Base-by-base conservation (phyloP, 2,113 vertebrate species). In the Lota lota region DNA sequence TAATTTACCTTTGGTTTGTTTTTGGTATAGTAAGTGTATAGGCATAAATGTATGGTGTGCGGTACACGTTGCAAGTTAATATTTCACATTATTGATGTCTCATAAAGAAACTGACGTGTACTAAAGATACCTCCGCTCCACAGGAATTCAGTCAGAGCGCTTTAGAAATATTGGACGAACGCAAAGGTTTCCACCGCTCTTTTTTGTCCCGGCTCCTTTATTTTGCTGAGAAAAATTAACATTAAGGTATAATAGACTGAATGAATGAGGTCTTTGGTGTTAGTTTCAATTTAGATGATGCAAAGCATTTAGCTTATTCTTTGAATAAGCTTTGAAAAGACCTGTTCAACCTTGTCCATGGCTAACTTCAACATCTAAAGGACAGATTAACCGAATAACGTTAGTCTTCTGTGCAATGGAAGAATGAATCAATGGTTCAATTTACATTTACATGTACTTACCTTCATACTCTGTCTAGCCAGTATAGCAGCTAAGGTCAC, bases 261-360 rank as follows among this genome's bases (percentile, higher is more conserved):
- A 61, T 22, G 67, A 72, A 68, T 17, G 0, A 61, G 57, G 70
- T 71, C 56, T 73, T 76, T 64, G 68, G 2, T 63, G 63, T 67
- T 17, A 64, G 33, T 77, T 75, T 62, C 82, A 79, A 75, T 19
- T 16, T 24, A 64, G 28, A 67, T 61, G 65, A 61, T 60, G 62
- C 57, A 61, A 40, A 6, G 8, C 54, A 68, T 81, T 81, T 7
- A 74, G 57, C 70, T 78, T 21, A 59, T 64, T 56, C 69, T 10
- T 64, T 47, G 40, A 47, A 47, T 47, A 77, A 71, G 74, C 72
- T 75, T 79, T 81, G 67, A 62, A 80, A 76, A 82, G 59, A 79
- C 67, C 50, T 79, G 76, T 64, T 36, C 74, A 79, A 61, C 20
- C 21, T 61, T 24, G 21, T 4, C 21, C 7, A 68, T 21, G 33